Evolutionary conservation across 2,888 invertebrate genomes (phyloP).

Genomic region (Holacanthella duospinosa): DNA sequence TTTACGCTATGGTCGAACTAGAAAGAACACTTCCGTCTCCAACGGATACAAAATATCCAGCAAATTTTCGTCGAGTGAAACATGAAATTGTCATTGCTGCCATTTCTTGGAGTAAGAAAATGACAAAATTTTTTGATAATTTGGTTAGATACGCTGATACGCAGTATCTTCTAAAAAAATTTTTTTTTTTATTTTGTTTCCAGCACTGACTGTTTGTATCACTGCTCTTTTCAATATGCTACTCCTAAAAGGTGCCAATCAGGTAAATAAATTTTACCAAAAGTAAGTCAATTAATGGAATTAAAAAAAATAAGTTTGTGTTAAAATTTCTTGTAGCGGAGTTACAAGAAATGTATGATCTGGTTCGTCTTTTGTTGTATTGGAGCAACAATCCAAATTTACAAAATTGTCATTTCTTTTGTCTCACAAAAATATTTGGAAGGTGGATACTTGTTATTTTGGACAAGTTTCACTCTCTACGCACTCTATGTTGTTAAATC

Average conservation of each 20-base stretch:
- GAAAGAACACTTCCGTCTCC: neutral
- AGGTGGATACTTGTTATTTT: conserved; percentile 3
- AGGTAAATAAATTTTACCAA: neutral
- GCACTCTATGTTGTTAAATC: conserved; percentile 8
- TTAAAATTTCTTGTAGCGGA: neutral
- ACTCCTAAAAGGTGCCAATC: conserved; percentile 3
- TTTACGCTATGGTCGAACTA: neutral
- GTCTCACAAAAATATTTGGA: neutral
- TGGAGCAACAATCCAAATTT: neutral
- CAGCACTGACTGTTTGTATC: neutral
- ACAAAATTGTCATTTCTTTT: conserved; percentile 1
- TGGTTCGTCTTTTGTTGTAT: conserved; percentile 4
- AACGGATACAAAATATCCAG: neutral
- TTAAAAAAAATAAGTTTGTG: neutral
- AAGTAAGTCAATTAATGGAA: neutral
- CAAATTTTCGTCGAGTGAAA: neutral
- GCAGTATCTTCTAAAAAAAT: no score
- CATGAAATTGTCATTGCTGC: neutral
- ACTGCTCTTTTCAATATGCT: neutral
- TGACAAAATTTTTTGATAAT: no score
- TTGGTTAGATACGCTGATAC: no score
- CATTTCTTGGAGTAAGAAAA: neutral
- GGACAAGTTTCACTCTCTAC: conserved; percentile 6
- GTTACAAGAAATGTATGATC: conserved; percentile 7
- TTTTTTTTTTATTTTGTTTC: neutral